Percentiles rank a stretch among this genome's conserved stretches.
These are phyloP conservation scores for Trogon surrucura DNA, from an alignment of 2,113 vertebrate species.

Conservation along the genomic window DNA sequence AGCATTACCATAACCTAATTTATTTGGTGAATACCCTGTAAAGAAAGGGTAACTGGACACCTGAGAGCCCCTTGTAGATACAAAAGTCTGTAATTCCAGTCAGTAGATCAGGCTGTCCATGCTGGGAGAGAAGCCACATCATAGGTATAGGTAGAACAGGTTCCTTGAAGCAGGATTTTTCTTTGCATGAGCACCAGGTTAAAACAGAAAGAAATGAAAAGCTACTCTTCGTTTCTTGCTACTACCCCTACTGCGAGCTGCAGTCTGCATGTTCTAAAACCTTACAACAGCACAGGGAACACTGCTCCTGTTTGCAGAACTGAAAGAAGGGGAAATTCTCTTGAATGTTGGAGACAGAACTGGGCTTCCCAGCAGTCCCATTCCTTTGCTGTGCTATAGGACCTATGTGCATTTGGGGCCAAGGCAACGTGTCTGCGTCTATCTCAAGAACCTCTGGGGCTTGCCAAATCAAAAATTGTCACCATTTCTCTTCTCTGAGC, in stretches of 20 bases:
- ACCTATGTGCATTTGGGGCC: not conserved
- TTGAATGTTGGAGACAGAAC: not conserved
- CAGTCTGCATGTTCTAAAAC: not conserved
- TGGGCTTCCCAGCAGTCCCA: not conserved
- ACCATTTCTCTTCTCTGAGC: not conserved
- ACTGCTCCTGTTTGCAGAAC: not conserved
- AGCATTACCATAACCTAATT: slow-evolving; percentile 36
- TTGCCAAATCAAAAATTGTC: not conserved
- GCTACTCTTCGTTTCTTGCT: not conserved
- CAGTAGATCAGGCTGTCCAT: not conserved
- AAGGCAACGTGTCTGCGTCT: not conserved
- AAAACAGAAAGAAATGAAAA: slow-evolving; percentile 12
- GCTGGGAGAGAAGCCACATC: not conserved
- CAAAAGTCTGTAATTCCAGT: not conserved
- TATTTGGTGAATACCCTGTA: not conserved
- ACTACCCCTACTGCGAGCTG: not conserved
- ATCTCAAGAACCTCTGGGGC: not conserved
- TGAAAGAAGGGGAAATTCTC: not conserved
- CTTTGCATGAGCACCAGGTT: slow-evolving; percentile 5
- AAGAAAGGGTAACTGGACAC: not conserved
- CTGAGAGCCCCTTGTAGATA: not conserved
- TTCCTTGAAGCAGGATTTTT: not conserved
- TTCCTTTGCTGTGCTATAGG: rapidly evolving
- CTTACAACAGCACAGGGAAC: not conserved
- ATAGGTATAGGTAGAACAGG: not conserved